Percentiles rank a stretch among this genome's conserved stretches.
phyloP scores from a whole-genome alignment of 2,113 vertebrate genomes.

The Cyphomyrus plagiostoma region DNA sequence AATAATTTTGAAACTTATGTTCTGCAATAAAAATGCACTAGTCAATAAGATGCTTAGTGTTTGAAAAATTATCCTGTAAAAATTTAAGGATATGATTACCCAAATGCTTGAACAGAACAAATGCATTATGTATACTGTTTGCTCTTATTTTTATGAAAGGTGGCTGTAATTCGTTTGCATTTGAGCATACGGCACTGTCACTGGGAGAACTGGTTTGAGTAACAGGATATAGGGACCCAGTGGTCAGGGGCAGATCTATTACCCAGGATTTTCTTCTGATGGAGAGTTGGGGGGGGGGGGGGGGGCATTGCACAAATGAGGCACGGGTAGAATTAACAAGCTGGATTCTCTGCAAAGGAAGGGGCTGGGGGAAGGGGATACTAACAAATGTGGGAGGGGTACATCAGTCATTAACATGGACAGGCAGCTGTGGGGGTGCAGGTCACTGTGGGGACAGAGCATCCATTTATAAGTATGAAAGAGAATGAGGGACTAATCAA shows the following conservation, averaged over 20 bases:
- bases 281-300: background rate
- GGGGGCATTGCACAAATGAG: background rate
- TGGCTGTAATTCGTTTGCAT: background rate
- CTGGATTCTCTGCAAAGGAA: background rate
- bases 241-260: background rate
- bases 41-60: background rate
- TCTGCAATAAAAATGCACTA: background rate
- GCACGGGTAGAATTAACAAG: background rate
- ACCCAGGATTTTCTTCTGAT: background rate
- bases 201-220: background rate
- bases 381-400: background rate
- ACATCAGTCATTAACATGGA: background rate
- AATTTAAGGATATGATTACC: background rate
- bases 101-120: background rate
- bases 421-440: background rate
- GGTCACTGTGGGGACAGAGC: background rate
- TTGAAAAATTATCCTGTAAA: background rate
- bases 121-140: background rate
- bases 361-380: background rate
- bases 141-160: background rate
- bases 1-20: background rate
- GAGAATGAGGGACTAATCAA: background rate
- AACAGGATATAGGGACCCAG: background rate
- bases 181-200: background rate
- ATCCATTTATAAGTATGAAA: background rate